Percentiles rank a stretch among this genome's conserved stretches.
Evolutionary conservation across 1,140 invertebrate species (phyloP).

Genomic region (Homalodisca vitripennis): DNA sequence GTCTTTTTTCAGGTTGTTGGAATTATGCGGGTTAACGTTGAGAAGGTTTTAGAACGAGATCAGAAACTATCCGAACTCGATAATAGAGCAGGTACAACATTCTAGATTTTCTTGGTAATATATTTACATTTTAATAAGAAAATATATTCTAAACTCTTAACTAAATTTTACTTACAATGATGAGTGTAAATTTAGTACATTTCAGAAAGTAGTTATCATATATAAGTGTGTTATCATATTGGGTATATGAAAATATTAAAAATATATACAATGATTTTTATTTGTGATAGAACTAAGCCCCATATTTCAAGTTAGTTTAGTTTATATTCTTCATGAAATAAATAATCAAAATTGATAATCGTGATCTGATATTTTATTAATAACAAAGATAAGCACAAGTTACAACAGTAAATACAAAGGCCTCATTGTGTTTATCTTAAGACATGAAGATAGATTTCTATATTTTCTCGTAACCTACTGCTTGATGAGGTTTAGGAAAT

Average conservation of each 20-base stretch:
- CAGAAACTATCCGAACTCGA: constrained; percentile 94
- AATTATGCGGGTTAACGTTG: constrained; percentile 96
- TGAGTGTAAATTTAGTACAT: background rate
- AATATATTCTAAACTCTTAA: background rate
- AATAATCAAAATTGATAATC: too few species aligned
- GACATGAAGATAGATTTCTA: too few species aligned
- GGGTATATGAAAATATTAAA: background rate
- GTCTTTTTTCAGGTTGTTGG: constrained; percentile 70
- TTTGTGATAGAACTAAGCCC: too few species aligned
- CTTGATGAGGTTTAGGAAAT: too few species aligned
- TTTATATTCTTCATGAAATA: too few species aligned
- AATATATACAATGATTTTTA: too few species aligned
- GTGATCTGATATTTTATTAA: too few species aligned
- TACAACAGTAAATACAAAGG: too few species aligned
- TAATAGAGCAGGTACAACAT: constrained; percentile 80
- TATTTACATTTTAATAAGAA: background rate
- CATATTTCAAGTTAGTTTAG: too few species aligned
- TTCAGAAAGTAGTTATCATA: background rate
- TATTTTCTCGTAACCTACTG: too few species aligned
- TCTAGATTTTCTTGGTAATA: constrained; percentile 3
- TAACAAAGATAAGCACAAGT: too few species aligned
- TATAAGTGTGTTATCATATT: background rate
- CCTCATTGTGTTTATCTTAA: too few species aligned
- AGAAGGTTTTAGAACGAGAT: constrained; percentile 95
- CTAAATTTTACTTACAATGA: background rate